These are phyloP conservation scores for Torymus tubicola DNA, from an alignment of 2,888 invertebrate species.

Conservation along the genomic window DNA sequence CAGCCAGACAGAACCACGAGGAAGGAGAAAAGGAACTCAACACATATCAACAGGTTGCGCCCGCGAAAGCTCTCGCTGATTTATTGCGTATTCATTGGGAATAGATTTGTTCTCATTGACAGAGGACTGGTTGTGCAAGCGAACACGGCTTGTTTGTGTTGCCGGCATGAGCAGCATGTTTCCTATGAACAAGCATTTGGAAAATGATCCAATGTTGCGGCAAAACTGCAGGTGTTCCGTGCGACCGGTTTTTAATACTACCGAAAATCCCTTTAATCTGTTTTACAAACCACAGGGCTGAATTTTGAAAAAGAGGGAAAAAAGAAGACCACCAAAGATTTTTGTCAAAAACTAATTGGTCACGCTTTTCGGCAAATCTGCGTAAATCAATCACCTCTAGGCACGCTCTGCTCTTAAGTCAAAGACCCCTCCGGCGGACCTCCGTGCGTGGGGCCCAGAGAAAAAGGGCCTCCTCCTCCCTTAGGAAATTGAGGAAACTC, in stretches of 20 bases:
- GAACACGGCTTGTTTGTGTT: no score
- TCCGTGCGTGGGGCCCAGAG: neutral
- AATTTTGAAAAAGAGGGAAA: constrained; percentile 1
- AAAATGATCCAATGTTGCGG: constrained; percentile 21
- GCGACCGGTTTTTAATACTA: constrained; percentile 7
- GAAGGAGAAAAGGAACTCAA: neutral
- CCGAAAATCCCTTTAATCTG: constrained; percentile 37
- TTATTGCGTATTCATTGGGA: neutral
- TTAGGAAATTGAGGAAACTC: constrained; percentile 25
- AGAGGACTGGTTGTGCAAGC: no score
- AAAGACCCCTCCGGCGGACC: constrained; percentile 19
- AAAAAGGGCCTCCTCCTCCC: constrained; percentile 1
- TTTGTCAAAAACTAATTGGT: constrained; percentile 49
- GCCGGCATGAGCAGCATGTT: neutral
- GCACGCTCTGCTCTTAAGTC: constrained; percentile 10
- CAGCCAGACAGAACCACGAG: neutral
- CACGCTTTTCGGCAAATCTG: constrained; percentile 51
- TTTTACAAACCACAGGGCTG: constrained; percentile 14
- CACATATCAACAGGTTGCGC: constrained; percentile 36
- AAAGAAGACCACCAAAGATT: constrained; percentile 37
- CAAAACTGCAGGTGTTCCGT: neutral
- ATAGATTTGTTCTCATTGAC: no score
- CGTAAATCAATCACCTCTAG: constrained; percentile 49
- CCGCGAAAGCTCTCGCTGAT: constrained; percentile 10
- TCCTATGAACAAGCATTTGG: constrained; percentile 8